Conservation (phyloP, 1,140 invertebrate genomes). For the Octopus bimaculoides region DNA sequence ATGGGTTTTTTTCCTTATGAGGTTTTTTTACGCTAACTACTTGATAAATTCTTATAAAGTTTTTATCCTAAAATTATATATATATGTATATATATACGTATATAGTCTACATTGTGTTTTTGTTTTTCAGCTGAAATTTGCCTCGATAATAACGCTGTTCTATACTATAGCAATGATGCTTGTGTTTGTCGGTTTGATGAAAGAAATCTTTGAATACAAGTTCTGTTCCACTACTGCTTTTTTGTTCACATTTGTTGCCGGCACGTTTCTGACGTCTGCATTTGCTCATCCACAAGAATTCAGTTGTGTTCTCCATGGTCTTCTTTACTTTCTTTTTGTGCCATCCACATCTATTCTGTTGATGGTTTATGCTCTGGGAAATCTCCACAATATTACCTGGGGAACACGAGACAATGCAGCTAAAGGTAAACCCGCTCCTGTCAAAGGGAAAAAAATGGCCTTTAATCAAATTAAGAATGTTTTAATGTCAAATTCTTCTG, state of each 20-base stretch:
- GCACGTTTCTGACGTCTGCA: constrained; percentile 67
- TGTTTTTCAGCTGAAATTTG: constrained; percentile 44
- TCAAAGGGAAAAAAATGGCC: constrained; percentile 9
- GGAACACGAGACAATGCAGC: constrained; percentile 73
- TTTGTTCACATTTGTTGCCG: constrained; percentile 45
- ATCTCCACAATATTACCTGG: constrained; percentile 87
- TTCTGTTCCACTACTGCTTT: constrained; percentile 50
- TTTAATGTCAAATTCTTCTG: background rate
- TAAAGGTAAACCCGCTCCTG: constrained; percentile 15
- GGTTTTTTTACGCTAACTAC: too few species aligned
- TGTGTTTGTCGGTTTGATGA: constrained; percentile 50
- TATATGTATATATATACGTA: too few species aligned
- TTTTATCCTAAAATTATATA: too few species aligned
- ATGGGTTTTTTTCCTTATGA: too few species aligned
- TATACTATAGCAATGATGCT: constrained; percentile 55
- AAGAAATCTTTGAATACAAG: constrained; percentile 42
- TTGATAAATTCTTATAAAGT: too few species aligned
- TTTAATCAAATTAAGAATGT: background rate
- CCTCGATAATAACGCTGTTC: constrained; percentile 45
- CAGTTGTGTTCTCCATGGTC: constrained; percentile 71
- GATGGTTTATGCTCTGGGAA: constrained; percentile 87
- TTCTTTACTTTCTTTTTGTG: constrained; percentile 87
- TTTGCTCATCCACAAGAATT: constrained; percentile 81
- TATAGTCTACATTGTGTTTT: background rate
- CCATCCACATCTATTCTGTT: constrained; percentile 92